These are phyloP conservation scores for Brachirus orientalis DNA, from an alignment of 2,113 vertebrate species.

Conservation along the genomic window DNA sequence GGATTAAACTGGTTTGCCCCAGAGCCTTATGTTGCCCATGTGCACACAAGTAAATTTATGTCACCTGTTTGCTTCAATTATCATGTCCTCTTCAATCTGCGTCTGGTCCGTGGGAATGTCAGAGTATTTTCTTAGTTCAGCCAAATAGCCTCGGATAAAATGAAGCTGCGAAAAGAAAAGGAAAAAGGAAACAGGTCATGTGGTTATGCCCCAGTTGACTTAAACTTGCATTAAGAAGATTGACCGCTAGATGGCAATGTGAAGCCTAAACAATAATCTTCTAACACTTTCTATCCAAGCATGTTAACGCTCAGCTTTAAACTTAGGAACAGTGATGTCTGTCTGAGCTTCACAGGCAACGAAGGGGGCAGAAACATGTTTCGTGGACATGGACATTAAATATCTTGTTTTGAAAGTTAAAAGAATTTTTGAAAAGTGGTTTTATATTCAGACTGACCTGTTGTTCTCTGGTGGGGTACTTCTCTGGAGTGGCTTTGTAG, in stretches of 20 bases:
- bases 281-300: not conserved
- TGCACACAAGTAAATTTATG: too few relatives aligned
- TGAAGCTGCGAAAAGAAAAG: constrained; percentile 79
- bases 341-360: too few relatives aligned
- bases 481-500: constrained; percentile 80
- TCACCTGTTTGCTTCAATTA: constrained; percentile 86
- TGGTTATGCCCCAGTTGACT: not conserved
- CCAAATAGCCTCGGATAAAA: constrained; percentile 89
- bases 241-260: constrained; percentile 61
- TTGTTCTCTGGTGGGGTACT: constrained; percentile 88
- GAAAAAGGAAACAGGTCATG: not conserved
- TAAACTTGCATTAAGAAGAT: not conserved
- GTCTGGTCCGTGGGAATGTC: constrained; percentile 66
- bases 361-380: too few relatives aligned
- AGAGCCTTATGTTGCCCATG: too few relatives aligned
- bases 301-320: too few relatives aligned
- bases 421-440: too few relatives aligned
- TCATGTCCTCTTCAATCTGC: constrained; percentile 84
- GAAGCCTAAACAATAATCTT: not conserved
- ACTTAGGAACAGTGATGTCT: too few relatives aligned
- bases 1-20: too few relatives aligned
- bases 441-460: constrained; percentile 85
- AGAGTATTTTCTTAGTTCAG: constrained; percentile 63
- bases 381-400: too few relatives aligned
- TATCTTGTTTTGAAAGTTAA: too few relatives aligned